Conservation (phyloP, 1,140 invertebrate species). For the Cyclargus thomasi region DNA sequence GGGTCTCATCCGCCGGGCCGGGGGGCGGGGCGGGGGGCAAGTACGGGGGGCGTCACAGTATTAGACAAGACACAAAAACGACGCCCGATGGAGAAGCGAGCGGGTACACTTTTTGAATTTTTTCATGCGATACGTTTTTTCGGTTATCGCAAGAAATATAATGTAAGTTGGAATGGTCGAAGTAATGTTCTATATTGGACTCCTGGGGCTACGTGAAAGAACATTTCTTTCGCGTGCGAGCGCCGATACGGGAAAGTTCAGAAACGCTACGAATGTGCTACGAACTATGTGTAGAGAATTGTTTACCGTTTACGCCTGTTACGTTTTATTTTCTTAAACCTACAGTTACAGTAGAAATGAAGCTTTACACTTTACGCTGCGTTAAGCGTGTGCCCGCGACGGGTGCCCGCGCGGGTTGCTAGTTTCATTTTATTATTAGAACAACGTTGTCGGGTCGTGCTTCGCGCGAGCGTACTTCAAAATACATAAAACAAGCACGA, state of each 20-base stretch:
- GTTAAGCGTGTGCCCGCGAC: no score
- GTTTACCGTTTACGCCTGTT: no score
- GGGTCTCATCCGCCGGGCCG: conserved; percentile 48
- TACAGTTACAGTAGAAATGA: no score
- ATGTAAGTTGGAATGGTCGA: conserved; percentile 22
- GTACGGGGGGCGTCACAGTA: conserved; percentile 56
- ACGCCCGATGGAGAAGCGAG: conserved; percentile 57
- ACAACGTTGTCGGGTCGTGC: no score
- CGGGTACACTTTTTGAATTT: conserved; percentile 59
- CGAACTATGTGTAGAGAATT: neutral
- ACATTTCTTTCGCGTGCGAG: neutral
- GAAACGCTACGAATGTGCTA: neutral
- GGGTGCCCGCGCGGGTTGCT: no score
- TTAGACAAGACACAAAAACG: conserved; percentile 74
- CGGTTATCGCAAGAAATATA: conserved; percentile 29
- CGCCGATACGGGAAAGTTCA: neutral
- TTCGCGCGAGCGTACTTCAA: no score
- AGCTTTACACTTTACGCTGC: no score
- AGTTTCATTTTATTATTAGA: no score
- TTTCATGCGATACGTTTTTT: conserved; percentile 32
- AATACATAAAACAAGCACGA: no score
- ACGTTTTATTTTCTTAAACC: no score
- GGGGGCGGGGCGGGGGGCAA: conserved; percentile 51
- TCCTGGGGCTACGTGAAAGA: conserved; percentile 5
- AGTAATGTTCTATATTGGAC: neutral